Evolutionary conservation across 2,113 vertebrate species (phyloP).

Genomic region (Nothoprocta perdicaria): DNA sequence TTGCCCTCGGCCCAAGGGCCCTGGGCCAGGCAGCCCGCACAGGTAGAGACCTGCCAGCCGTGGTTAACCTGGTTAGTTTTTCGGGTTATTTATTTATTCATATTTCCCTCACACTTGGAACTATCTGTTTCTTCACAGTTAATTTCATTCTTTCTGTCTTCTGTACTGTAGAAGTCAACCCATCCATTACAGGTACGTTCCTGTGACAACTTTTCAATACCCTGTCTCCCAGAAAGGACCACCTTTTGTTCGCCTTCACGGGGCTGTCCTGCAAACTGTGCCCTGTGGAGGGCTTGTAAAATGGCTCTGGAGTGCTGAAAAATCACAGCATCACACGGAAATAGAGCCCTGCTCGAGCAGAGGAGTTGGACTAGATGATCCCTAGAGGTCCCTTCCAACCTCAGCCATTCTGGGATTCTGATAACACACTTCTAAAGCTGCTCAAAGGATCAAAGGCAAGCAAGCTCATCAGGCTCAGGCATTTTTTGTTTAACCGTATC

Average conservation of each 20-base stretch:
- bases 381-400: too few species aligned
- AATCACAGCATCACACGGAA: too few species aligned
- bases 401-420: too few species aligned
- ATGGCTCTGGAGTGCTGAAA: not conserved
- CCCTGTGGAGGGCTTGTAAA: not conserved
- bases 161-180: not conserved
- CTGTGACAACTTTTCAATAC: not conserved
- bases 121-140: not conserved
- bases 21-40: too few species aligned
- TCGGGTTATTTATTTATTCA: too few species aligned
- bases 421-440: not conserved
- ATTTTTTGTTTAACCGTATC: not conserved
- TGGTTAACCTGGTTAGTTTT: too few species aligned
- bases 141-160: not conserved
- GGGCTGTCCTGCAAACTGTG: not conserved
- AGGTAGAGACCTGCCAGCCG: too few species aligned
- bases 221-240: not conserved
- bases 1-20: too few species aligned
- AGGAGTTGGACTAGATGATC: too few species aligned
- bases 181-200: not conserved
- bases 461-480: not conserved
- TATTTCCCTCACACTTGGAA: not conserved
- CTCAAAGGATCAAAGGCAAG: not conserved
- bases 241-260: not conserved
- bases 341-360: too few species aligned